Percentiles rank a stretch among this genome's conserved stretches.
These are phyloP conservation scores for Poecilus cupreus DNA, from an alignment of 2,888 invertebrate species.

Conservation along the genomic window DNA sequence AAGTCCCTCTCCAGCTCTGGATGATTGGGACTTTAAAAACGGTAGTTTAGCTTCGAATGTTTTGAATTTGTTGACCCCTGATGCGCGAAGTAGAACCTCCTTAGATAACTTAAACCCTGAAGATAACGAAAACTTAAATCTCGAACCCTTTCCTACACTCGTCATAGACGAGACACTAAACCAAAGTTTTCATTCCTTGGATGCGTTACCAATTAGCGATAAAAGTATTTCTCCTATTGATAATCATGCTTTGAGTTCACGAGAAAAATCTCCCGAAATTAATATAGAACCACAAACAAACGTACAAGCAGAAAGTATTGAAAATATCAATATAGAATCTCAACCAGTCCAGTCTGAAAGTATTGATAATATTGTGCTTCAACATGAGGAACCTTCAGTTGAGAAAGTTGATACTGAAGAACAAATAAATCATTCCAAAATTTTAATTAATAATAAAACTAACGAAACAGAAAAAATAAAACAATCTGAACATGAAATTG, in stretches of 20 bases:
- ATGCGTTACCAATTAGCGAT: slow-evolving; percentile 11
- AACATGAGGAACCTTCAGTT: background rate
- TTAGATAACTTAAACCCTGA: slow-evolving; percentile 64
- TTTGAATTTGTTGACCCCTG: slow-evolving; percentile 52
- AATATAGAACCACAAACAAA: slow-evolving; percentile 11
- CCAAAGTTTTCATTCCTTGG: slow-evolving; percentile 24
- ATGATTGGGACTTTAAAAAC: slow-evolving; percentile 29
- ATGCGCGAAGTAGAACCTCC: slow-evolving; percentile 47
- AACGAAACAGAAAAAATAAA: slow-evolving; percentile 45
- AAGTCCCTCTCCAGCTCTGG: slow-evolving; percentile 9
- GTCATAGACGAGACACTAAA: slow-evolving; percentile 12
- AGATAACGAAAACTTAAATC: slow-evolving; percentile 58
- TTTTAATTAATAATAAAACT: background rate
- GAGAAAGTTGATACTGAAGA: background rate
- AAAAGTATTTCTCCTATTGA: slow-evolving; percentile 8
- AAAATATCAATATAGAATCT: slow-evolving; percentile 1
- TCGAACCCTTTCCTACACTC: slow-evolving; percentile 55
- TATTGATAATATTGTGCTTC: background rate
- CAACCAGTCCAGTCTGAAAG: background rate
- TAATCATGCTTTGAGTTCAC: slow-evolving; percentile 8
- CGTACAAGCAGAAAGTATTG: background rate
- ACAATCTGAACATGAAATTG: slow-evolving; percentile 60
- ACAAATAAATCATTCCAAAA: slow-evolving; percentile 30
- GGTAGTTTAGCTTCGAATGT: slow-evolving; percentile 53
- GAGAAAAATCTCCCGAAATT: slow-evolving; percentile 2